Evolutionary conservation across 2,797 vertebrate genomes (phyloP).

Genomic region (Takifugu ocellatus): DNA sequence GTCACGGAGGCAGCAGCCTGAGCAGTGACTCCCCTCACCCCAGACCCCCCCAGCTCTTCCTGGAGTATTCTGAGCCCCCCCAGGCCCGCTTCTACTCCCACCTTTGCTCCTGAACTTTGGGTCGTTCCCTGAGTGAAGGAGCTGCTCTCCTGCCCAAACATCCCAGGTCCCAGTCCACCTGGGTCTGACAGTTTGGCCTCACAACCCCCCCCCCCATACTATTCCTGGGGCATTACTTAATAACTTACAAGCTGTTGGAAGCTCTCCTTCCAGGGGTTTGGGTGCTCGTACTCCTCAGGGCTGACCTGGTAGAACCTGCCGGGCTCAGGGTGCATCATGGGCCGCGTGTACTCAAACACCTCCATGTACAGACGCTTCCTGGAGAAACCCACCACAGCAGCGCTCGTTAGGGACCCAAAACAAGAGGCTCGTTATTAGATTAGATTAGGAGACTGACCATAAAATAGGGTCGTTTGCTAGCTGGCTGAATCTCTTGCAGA

Average conservation of each 20-base stretch:
- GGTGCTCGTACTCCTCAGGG: conserved; percentile 98
- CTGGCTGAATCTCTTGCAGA: conserved; percentile 98
- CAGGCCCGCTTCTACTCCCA: too few relatives aligned
- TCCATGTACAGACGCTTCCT: conserved; percentile 99
- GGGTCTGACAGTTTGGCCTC: too few relatives aligned
- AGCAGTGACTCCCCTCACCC: too few relatives aligned
- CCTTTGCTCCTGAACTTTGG: too few relatives aligned
- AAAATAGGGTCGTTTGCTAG: conserved; percentile 98
- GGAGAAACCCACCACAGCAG: conserved; percentile 17
- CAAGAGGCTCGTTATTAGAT: neutral
- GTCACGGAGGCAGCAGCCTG: too few relatives aligned
- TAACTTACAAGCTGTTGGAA: conserved; percentile 94
- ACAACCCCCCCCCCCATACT: too few relatives aligned
- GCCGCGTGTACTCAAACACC: conserved; percentile 98
- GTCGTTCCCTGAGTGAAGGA: too few relatives aligned
- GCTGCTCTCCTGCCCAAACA: too few relatives aligned
- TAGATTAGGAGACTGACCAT: conserved; percentile 79
- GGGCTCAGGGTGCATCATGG: conserved; percentile 99
- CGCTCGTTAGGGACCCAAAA: neutral
- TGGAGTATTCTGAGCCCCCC: too few relatives aligned
- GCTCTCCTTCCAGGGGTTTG: conserved; percentile 99
- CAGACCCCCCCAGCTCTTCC: too few relatives aligned
- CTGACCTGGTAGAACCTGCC: conserved; percentile 98
- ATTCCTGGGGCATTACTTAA: too few relatives aligned
- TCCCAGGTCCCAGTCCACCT: too few relatives aligned